Evolutionary conservation across 2,888 invertebrate genomes (phyloP).

Genomic region (Pemphredon lugubris): DNA sequence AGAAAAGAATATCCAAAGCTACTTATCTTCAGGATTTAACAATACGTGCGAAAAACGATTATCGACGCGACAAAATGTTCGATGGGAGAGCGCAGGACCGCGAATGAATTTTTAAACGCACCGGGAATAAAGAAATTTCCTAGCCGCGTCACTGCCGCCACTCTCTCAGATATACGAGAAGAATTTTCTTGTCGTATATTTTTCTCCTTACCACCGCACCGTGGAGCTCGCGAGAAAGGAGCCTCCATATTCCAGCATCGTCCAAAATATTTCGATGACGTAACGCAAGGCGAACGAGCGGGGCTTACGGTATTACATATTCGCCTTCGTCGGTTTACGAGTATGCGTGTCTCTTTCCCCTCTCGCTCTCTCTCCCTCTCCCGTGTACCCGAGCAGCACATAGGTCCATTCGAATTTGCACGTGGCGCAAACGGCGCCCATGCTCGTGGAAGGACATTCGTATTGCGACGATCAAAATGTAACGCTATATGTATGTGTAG

Average conservation of each 20-base stretch:
- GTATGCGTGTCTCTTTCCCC: slow-evolving; percentile 5
- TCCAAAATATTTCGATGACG: slow-evolving; percentile 64
- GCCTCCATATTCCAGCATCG: slow-evolving; percentile 40
- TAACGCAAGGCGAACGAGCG: slow-evolving; percentile 37
- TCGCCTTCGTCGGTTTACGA: slow-evolving; percentile 38
- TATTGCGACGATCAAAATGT: slow-evolving; percentile 7
- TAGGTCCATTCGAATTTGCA: slow-evolving; percentile 23
- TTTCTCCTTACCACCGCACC: slow-evolving; percentile 21
- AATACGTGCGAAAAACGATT: no score
- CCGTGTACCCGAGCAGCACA: neutral
- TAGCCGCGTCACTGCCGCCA: neutral
- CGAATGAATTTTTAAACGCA: no score
- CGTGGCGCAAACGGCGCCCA: slow-evolving; percentile 27
- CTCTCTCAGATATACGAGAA: slow-evolving; percentile 1
- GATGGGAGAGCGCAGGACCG: no score
- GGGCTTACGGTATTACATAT: slow-evolving; percentile 58
- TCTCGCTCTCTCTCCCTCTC: no score
- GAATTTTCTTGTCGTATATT: slow-evolving; percentile 15
- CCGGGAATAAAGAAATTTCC: neutral
- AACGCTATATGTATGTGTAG: neutral
- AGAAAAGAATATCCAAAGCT: neutral
- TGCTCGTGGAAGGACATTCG: slow-evolving; percentile 25
- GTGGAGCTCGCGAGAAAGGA: neutral
- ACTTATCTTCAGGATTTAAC: neutral
- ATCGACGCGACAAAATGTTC: no score